Percentiles rank a stretch among this genome's conserved stretches.
These are phyloP conservation scores for Ceyx margarethae DNA, from an alignment of 2,113 vertebrate species.

Conservation along the genomic window DNA sequence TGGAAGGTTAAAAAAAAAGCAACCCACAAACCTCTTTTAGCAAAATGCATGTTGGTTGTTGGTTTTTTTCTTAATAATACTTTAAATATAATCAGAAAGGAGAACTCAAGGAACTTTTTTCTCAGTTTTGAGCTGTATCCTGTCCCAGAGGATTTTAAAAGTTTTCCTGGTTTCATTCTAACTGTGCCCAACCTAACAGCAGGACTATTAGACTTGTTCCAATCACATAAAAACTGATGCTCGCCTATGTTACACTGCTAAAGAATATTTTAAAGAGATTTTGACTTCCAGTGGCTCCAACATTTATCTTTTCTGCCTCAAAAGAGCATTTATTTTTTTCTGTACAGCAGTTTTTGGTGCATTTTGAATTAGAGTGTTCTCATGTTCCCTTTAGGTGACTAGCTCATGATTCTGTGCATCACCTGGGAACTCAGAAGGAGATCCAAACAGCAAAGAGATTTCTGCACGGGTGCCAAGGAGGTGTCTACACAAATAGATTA, in stretches of 20 bases:
- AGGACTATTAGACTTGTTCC: neutral
- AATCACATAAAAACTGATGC: neutral
- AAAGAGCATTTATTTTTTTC: neutral
- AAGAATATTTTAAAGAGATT: neutral
- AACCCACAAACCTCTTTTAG: neutral
- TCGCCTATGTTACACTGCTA: neutral
- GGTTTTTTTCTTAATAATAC: neutral
- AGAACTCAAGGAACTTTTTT: neutral
- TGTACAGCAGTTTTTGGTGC: neutral
- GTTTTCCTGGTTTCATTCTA: neutral
- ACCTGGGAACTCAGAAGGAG: neutral
- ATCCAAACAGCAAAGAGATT: neutral
- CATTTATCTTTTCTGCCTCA: neutral
- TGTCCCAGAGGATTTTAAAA: neutral
- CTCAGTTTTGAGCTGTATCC: neutral
- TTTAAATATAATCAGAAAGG: neutral
- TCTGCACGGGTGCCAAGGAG: neutral
- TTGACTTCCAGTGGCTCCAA: neutral
- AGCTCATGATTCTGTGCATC: neutral
- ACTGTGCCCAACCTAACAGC: neutral
- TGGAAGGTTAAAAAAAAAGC: neutral
- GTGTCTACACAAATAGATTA: neutral
- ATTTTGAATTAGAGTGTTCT: conserved; percentile 3
- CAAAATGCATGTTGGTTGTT: neutral
- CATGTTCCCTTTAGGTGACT: neutral